phyloP scores from a whole-genome alignment of 1,140 invertebrate species.

The Helicoverpa armigera region DNA sequence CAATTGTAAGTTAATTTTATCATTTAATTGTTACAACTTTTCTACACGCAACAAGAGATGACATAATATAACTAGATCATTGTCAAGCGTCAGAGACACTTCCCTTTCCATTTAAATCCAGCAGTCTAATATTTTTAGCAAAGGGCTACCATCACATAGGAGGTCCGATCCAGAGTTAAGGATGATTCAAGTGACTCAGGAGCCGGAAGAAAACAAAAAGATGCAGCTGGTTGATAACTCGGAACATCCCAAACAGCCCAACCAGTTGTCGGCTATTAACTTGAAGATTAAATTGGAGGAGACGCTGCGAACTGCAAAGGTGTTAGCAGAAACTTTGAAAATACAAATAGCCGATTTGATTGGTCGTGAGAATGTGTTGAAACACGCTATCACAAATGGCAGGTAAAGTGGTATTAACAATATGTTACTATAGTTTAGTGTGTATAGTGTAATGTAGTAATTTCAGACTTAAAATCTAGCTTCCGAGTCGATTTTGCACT shows the following conservation, averaged over 20 bases:
- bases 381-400: slow-evolving; percentile 71
- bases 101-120: not conserved
- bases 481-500: too few relatives aligned
- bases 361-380: slow-evolving; percentile 60
- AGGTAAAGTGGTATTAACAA: slow-evolving; percentile 58
- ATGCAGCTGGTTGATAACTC: not conserved
- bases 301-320: slow-evolving; percentile 62
- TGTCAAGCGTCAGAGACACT: too few relatives aligned
- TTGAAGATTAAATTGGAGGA: slow-evolving; percentile 59
- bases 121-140: not conserved
- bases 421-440: not conserved
- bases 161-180: not conserved
- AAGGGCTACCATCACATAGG: not conserved
- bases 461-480: too few relatives aligned
- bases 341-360: slow-evolving; percentile 61
- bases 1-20: slow-evolving; percentile 66
- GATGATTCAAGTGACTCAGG: not conserved
- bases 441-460: too few relatives aligned
- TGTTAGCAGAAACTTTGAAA: slow-evolving; percentile 63
- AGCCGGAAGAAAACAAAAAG: not conserved
- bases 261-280: slow-evolving; percentile 26
- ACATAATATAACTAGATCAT: too few relatives aligned
- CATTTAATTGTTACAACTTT: too few relatives aligned
- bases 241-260: not conserved
- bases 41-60: too few relatives aligned